Conservation (phyloP, 1,140 invertebrate genomes). For the Bicyclus anynana region DNA sequence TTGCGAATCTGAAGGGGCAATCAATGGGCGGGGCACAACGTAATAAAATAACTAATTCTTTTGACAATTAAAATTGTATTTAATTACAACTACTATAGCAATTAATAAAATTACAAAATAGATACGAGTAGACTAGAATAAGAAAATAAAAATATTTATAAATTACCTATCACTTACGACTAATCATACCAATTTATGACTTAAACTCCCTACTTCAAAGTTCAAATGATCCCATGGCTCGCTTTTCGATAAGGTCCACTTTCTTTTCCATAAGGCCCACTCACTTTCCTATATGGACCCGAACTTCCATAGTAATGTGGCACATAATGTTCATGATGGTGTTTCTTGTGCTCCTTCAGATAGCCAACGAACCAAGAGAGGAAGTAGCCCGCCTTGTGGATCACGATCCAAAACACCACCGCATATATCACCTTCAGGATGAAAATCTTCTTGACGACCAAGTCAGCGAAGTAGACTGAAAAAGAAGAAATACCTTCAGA, state of each 20-base stretch:
- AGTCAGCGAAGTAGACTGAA: conserved; percentile 57
- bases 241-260: neutral
- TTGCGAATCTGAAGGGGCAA: too few relatives aligned
- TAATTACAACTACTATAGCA: too few relatives aligned
- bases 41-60: too few relatives aligned
- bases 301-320: conserved; percentile 24
- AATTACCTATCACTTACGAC: too few relatives aligned
- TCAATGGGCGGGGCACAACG: too few relatives aligned
- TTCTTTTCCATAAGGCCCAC: neutral
- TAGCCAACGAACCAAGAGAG: conserved; percentile 57
- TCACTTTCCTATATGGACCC: conserved; percentile 25
- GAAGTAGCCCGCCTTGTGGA: conserved; percentile 68
- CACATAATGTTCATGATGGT: conserved; percentile 32
- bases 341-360: conserved; percentile 53
- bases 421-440: conserved; percentile 61
- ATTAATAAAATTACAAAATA: too few relatives aligned
- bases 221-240: conserved; percentile 18
- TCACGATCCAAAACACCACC: conserved; percentile 57
- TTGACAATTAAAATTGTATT: too few relatives aligned
- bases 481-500: conserved; percentile 22
- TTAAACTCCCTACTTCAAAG: too few relatives aligned
- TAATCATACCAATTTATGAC: too few relatives aligned
- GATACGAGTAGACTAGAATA: too few relatives aligned
- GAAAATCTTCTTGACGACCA: conserved; percentile 65
- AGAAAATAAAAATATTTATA: too few relatives aligned